These are phyloP conservation scores for Lophotis ruficrista DNA, from an alignment of 2,113 vertebrate species.

Conservation along the genomic window DNA sequence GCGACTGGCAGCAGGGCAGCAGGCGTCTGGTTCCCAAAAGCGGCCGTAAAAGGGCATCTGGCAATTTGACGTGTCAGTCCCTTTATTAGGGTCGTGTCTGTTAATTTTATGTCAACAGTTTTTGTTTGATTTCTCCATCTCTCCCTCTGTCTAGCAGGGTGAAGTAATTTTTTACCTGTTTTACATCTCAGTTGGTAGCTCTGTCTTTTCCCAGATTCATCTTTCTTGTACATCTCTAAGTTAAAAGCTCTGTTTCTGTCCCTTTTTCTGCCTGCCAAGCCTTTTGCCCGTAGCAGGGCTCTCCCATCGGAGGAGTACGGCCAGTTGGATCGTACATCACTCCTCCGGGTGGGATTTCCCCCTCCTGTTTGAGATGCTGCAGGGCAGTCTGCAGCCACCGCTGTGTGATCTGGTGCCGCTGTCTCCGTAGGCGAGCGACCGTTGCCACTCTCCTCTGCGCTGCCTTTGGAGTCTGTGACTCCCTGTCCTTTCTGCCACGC, in stretches of 20 bases:
- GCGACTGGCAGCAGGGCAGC: neutral
- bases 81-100: neutral
- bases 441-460: neutral
- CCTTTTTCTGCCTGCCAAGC: neutral
- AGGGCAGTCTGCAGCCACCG: neutral
- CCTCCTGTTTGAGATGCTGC: neutral
- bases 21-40: neutral
- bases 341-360: neutral
- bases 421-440: fast-evolving
- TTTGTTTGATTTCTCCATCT: neutral
- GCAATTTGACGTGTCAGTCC: neutral
- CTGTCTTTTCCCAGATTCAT: neutral
- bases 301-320: neutral
- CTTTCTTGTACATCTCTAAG: neutral
- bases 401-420: fast-evolving
- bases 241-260: neutral
- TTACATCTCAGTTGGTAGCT: neutral
- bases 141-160: neutral
- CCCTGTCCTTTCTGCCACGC: neutral
- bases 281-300: neutral
- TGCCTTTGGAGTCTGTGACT: neutral
- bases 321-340: fast-evolving
- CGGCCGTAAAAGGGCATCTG: neutral
- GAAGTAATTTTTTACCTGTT: neutral
- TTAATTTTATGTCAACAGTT: neutral